Base-by-base conservation (phyloP, 2,797 vertebrate species). In the Melanotaenia pygmaea region DNA sequence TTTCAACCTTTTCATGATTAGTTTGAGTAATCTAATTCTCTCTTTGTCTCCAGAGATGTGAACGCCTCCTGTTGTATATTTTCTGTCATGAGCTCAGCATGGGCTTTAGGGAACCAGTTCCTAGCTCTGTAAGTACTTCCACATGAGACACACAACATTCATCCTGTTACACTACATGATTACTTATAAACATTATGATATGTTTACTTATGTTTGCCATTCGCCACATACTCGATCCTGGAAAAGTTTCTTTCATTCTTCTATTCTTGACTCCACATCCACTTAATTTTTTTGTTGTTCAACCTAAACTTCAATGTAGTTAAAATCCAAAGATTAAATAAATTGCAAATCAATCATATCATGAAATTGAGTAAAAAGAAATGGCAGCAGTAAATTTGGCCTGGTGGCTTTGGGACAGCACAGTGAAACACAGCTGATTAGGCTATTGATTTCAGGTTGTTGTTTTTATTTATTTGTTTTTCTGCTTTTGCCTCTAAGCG, bases 1-100 rank as follows among this genome's bases (percentile, higher is more conserved):
- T 28, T 28, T 60, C 34, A 56, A n/a, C 4, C 8, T 58, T 28
- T 32, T 43, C 0, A 5, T 43, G 13, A 57, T 56, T 32, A 4
- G 4, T 54, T 22, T 10, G 0, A 64, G 18, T 18, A 28, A 57
- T 43, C 32, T 85, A 62, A 88, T 72, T 54, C 4, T 69, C n/a
- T 82, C 3, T 68, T 24, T 11, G 5, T 76, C 64, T 81, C 37
- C 84, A 99, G 98, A 97, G 92, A 95, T 99, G 97, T 91, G 97
- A 99, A 90, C 97, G 98, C 57, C 95, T 99, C 83, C 95, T 99
- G 79, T 95, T 99, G 82, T 95, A 98, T 89, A 89, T 99, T 76
- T 99, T 96, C 91, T 99, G 98, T 85, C 97, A 99, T 76, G 97
- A 98, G 91, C 94, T 99, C 94, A 98, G 98, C 81, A 96, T 98